Percentiles rank a stretch among this genome's conserved stretches.
phyloP scores from a whole-genome alignment of 23 tunicate species.

The Trididemnum clinides region DNA sequence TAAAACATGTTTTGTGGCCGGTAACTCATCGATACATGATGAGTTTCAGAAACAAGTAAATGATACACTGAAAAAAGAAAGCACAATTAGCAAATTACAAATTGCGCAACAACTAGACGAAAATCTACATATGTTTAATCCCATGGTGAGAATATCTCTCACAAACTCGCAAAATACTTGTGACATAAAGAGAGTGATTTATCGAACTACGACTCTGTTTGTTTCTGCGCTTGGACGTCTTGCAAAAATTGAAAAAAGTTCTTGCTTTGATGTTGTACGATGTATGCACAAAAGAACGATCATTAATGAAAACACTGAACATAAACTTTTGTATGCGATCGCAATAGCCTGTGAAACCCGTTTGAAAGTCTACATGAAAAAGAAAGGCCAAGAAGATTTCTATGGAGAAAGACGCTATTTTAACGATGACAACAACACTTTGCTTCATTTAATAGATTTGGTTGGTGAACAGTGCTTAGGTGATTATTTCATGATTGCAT shows the following conservation, averaged over 20 bases:
- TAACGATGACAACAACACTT: neutral
- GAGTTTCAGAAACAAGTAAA: neutral
- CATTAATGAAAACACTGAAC: neutral
- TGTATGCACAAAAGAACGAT: neutral
- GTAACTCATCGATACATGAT: neutral
- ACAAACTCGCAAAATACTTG: too few relatives aligned
- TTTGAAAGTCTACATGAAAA: constrained; percentile 21
- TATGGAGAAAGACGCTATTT: neutral
- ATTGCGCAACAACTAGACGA: neutral
- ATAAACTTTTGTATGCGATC: neutral
- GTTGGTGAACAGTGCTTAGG: constrained; percentile 22
- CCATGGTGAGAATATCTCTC: too few relatives aligned
- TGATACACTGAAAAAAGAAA: neutral
- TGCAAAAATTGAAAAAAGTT: neutral
- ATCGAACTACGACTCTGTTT: constrained; percentile 22
- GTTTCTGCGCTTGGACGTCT: neutral
- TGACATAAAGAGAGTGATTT: constrained; percentile 20
- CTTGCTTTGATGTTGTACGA: constrained; percentile 5
- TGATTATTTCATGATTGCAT: neutral
- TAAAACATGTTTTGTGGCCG: constrained; percentile 6
- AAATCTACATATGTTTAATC: neutral
- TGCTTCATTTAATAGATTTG: neutral
- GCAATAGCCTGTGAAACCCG: constrained; percentile 35
- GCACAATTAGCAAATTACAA: neutral
- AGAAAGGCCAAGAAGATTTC: constrained; percentile 6